Base-by-base conservation (phyloP, 30 jellyfish, hydroid and myxozoan genomes). In the Catostylus mosaicus region DNA sequence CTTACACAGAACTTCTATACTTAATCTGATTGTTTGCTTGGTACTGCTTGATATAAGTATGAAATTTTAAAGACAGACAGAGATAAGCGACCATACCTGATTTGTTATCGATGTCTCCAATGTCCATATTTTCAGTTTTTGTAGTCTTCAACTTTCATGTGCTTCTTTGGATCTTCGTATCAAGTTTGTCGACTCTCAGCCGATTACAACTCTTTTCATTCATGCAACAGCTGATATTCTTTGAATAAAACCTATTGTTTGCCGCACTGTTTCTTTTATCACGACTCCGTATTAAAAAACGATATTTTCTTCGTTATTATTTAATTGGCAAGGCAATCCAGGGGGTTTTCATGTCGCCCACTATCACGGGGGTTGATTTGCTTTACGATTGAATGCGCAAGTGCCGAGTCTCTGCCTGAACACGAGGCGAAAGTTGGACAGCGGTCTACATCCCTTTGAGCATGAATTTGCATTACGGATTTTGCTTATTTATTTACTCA, bases 161-260 rank as follows among this genome's bases (percentile, higher is more conserved):
- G 67, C 19, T 62, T 16, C 70, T 30, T 77, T 43, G 77, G 88
- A 33, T 54, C 37, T 30, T 52, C 63, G 78, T 43, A 34, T 77
- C 66, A 56, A 77, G 76, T 77, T 50, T 77, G 88, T 57, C 77
- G 59, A 77, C 77, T 77, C 66, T 56, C 78, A 31, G 56, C 66
- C 35, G 88, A 77, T 77, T 51, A 29, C 79, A 50, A 40, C 85
- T 30, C 75, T 38, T 35, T 50, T 78, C 89, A 63, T 62, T 35
- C 89, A 46, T 34, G 83, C 67, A 80, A 66, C 90, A 80, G 90
- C 90, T 80, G 90, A 80, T 31, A 16, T n/a, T 56, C 83, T 67
- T 0, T 50, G 22, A 43, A 45, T 35, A 50, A 66, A 34, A 45
- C 45, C 89, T 16, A 66, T 80, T 80, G 90, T 67, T 69, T 66